Evolutionary conservation across 1,140 invertebrate species (phyloP), one percentile per base, ranked within the genome.

Genomic region (Acromyrmex charruanus): DNA sequence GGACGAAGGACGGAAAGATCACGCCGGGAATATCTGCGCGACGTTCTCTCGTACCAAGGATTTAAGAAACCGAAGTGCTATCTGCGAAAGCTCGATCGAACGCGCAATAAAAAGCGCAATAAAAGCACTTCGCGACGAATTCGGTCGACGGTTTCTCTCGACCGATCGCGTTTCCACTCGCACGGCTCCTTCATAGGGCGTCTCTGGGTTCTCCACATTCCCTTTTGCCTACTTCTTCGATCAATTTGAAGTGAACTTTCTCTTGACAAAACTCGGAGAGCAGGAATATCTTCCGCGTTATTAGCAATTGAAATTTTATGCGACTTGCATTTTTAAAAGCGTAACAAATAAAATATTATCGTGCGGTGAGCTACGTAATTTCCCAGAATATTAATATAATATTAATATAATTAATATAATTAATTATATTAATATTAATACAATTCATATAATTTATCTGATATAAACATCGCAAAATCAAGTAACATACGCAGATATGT

Each of bases 101-200:
- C 69, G 80, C 69, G 80, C 80, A 84, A 84, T 84, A 84, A 84
- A 84, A 84, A 74, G 80, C 25, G 69, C 80, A 84, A 84, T 84
- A 84, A 84, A 84, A 84, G 69, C 71, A 74, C 80, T 75, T 35
- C 25, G 69, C 80, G 80, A 61, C 53, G 80, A 84, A 84, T 84
- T 84, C 80, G 80, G 69, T 75, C 80, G 80, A 61, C 80, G 80
- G 58, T 84, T 84, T 74, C 69, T 84, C 69, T 35, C 80, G 55
- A 44, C 55, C 80, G 69, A 84, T 84, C 80, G 55, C 55, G 69
- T 63, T 84, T 84, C 69, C 80, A 61, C 80, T 74, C 55, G 55
- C 80, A 49, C 21, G 55, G 39, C 3, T 59, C 31, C 44, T 61
- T 58, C 55, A 28, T 35, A 51, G 39, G 28, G 14, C 31, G 55